Evolutionary conservation across 1,140 invertebrate species (phyloP), one percentile per base, ranked within the genome.

Genomic region (Bilobella aurantiaca): DNA sequence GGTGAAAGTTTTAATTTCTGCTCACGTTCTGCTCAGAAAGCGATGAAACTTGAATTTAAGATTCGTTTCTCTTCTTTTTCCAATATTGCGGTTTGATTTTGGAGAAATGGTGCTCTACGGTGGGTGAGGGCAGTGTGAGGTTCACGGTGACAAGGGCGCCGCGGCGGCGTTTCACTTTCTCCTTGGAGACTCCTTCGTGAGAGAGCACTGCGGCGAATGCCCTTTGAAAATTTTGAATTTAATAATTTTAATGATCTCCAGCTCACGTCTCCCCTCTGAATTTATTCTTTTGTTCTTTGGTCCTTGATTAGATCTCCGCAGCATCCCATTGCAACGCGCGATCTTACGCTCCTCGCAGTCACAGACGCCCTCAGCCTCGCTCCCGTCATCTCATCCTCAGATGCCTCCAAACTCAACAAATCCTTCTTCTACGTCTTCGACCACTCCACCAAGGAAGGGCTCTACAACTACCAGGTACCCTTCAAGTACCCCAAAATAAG

Each of bases 391-490:
- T 65, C 68, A n/a, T 65, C 67, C 14, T 53, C 65, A 16, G 70
- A 72, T 21, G 67, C 68, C n/a, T 53, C 60, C 8, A 60, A 65
- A 67, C 49, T 61, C 23, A 57, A 58, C 34, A 87, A 86, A 53
- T 85, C 87, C 0, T 96, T 88, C 77, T 94, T 95, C 78, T 95
- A 93, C 77, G 90, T 95, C 0, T 95, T 94, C 74, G 89, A 90
- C 75, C 92, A 96, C 77, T 91, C 96, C 74, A 90, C 89, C 0
- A 92, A 90, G 72, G 89, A 93, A 68, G 90, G 92, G 2, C 87
- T 92, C 74, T 93, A 91, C 49, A 72, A 69, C 47, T 72, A 69
- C 29, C 69, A 70, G 57, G 68, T 70, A 63, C n/a, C n/a, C n/a
- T n/a, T n/a, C n/a, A n/a, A n/a, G n/a, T n/a, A n/a, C n/a, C n/a